Conservation (phyloP, 2,888 invertebrate genomes). For the Tubulanus polymorphus region DNA sequence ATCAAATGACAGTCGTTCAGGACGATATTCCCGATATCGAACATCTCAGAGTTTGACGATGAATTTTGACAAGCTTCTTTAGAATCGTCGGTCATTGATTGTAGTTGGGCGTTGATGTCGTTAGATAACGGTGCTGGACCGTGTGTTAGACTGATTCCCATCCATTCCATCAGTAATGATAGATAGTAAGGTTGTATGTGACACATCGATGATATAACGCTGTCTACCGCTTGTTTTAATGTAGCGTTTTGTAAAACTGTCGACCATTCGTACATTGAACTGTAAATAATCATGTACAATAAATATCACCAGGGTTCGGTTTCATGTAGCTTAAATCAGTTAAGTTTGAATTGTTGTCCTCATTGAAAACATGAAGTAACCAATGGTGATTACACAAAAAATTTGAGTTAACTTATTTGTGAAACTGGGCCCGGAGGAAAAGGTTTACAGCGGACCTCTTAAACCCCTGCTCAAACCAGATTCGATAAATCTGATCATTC, state of each 20-base stretch:
- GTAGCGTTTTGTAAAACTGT: constrained; percentile 64
- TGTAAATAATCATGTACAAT: too few species aligned
- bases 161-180: constrained; percentile 67
- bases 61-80: constrained; percentile 40
- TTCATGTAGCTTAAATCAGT: too few species aligned
- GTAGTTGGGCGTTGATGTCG: constrained; percentile 59
- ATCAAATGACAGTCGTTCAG: constrained; percentile 60
- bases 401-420: too few species aligned
- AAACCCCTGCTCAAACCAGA: too few species aligned
- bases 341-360: too few species aligned
- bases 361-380: too few species aligned
- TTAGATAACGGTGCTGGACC: constrained; percentile 58
- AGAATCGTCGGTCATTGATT: constrained; percentile 55
- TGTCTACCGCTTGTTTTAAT: constrained; percentile 79
- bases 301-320: too few species aligned
- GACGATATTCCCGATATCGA: constrained; percentile 36
- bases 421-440: too few species aligned
- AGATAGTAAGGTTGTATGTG: constrained; percentile 77
- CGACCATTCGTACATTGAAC: constrained; percentile 73
- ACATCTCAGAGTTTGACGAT: constrained; percentile 18
- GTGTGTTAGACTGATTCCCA: constrained; percentile 56
- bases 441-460: too few species aligned
- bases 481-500: too few species aligned
- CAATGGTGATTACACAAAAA: too few species aligned
- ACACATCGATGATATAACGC: constrained; percentile 80